Conservation (phyloP, 2,113 vertebrate genomes). For the Silurus asotus region DNA sequence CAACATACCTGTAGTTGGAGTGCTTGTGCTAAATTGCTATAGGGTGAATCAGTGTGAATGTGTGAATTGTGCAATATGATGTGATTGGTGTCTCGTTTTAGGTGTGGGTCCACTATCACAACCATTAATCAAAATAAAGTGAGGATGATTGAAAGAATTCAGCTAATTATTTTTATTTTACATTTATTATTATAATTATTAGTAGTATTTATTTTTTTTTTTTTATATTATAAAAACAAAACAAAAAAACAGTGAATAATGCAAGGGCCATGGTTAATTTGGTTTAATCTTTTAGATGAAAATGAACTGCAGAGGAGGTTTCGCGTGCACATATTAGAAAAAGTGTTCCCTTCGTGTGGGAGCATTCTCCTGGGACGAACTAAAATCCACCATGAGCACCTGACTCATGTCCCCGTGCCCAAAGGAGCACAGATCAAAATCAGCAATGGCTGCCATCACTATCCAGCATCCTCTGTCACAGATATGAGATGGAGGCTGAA, state of each 20-base stretch:
- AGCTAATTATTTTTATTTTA: not conserved
- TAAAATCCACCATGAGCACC: not conserved
- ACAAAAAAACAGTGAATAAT: not conserved
- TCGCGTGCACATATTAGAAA: not conserved
- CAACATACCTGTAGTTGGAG: not conserved
- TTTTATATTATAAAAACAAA: too few relatives aligned
- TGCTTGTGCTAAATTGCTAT: not conserved
- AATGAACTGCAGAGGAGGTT: conserved; percentile 6
- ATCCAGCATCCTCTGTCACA: not conserved
- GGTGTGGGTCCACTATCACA: not conserved
- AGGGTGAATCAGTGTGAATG: too few relatives aligned
- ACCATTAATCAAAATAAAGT: not conserved
- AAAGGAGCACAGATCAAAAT: not conserved
- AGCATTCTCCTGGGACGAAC: conserved; percentile 9
- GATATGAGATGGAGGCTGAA: not conserved
- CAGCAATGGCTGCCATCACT: not conserved
- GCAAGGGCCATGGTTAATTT: not conserved
- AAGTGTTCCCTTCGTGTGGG: not conserved
- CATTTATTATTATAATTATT: not conserved
- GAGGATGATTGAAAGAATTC: not conserved
- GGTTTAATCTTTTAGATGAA: not conserved
- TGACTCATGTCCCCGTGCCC: not conserved
- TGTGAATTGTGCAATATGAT: too few relatives aligned
- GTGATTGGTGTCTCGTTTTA: too few relatives aligned
- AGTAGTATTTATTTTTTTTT: not conserved